phyloP scores from a whole-genome alignment of 2,797 vertebrate species.

The Todus mexicanus region DNA sequence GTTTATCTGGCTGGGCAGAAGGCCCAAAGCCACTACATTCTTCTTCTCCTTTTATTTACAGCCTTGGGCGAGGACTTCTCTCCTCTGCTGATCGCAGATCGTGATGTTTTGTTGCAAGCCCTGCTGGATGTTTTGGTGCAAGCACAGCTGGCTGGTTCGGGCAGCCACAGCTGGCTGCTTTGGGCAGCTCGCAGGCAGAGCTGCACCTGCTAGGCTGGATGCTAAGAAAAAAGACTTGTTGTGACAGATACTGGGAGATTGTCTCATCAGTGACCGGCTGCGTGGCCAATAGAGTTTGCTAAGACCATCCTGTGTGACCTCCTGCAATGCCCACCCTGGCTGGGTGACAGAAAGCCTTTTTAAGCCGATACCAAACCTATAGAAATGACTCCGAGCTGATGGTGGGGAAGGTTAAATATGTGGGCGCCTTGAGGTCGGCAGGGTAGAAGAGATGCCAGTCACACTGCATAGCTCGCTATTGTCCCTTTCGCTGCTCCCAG shows the following conservation, averaged over 20 bases:
- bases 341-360: background rate
- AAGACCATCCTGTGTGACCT: background rate
- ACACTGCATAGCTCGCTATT: background rate
- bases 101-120: background rate
- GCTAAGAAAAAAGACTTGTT: background rate
- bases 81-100: background rate
- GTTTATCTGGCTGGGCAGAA: background rate
- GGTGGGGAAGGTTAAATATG: background rate
- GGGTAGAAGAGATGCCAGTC: background rate
- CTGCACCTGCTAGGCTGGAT: background rate
- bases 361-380: background rate
- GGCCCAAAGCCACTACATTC: background rate
- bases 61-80: accelerated
- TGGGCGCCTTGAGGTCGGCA: background rate
- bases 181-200: background rate
- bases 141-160: background rate
- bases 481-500: conserved; percentile 26
- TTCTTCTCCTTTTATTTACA: background rate
- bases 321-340: background rate
- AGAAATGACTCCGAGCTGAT: background rate
- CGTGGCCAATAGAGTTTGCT: background rate
- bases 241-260: background rate
- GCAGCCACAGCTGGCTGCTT: background rate
- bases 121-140: too few species aligned
- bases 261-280: background rate